phyloP scores from a whole-genome alignment of 2,888 invertebrate species.

The Ophraella communa region DNA sequence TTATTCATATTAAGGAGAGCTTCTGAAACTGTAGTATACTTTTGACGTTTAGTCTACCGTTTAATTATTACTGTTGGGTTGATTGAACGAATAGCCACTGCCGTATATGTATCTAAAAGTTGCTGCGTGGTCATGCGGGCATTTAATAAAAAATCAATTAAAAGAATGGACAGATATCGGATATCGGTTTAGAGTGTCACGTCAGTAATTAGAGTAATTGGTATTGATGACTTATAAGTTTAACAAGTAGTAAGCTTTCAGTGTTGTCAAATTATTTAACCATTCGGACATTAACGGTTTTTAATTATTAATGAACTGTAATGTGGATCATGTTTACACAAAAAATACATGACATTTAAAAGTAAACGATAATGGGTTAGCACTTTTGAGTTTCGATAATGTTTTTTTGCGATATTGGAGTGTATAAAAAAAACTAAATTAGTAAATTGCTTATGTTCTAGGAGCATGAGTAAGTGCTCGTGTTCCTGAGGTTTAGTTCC shows the following conservation, averaged over 20 bases:
- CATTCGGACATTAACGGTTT: neutral
- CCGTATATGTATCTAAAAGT: neutral
- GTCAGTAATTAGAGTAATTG: slow-evolving; percentile 52
- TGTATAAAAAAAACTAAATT: too few species aligned
- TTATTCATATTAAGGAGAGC: too few species aligned
- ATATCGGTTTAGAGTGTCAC: slow-evolving; percentile 45
- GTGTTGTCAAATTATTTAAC: slow-evolving; percentile 29
- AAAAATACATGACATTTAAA: too few species aligned
- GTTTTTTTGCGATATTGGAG: too few species aligned
- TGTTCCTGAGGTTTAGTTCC: too few species aligned
- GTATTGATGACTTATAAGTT: slow-evolving; percentile 47
- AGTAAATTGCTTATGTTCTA: too few species aligned
- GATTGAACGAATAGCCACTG: neutral
- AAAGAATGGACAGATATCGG: slow-evolving; percentile 32
- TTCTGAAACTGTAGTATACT: neutral
- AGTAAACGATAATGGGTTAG: too few species aligned
- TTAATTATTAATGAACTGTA: neutral
- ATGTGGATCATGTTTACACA: too few species aligned
- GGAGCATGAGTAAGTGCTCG: too few species aligned
- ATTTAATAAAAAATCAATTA: slow-evolving; percentile 53
- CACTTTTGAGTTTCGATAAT: too few species aligned
- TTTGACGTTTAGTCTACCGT: too few species aligned
- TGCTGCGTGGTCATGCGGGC: slow-evolving; percentile 40
- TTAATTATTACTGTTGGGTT: too few species aligned
- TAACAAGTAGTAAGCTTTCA: neutral